Percentiles rank a stretch among this genome's conserved stretches.
Evolutionary conservation across 2,888 invertebrate genomes (phyloP).

Genomic region (Epirrita christyi): DNA sequence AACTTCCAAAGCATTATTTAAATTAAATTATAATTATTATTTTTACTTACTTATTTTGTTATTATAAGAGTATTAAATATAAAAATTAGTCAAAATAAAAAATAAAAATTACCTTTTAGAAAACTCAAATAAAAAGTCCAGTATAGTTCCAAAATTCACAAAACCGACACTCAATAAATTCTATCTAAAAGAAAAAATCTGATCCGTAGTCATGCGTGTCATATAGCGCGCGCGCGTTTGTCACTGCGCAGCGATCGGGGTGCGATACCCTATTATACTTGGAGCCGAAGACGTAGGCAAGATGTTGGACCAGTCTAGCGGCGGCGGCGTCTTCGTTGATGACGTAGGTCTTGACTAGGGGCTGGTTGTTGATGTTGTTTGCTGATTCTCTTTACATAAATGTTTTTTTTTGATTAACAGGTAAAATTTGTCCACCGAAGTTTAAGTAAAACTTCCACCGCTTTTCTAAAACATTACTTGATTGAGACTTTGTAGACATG

Average conservation of each 20-base stretch:
- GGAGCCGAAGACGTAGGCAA: neutral
- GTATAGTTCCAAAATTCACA: slow-evolving; percentile 19
- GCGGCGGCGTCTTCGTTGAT: slow-evolving; percentile 2
- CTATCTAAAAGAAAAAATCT: slow-evolving; percentile 28
- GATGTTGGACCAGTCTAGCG: neutral
- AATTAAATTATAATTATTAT: neutral
- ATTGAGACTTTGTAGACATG: too few relatives aligned
- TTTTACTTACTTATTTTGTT: too few relatives aligned
- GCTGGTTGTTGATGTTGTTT: neutral
- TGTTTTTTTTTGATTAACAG: neutral
- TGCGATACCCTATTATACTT: slow-evolving; percentile 19
- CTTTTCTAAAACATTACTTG: too few relatives aligned
- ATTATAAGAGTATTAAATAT: neutral
- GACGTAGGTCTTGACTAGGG: neutral
- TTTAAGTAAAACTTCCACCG: too few relatives aligned
- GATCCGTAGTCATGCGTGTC: slow-evolving; percentile 12
- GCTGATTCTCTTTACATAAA: neutral
- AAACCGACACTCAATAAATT: slow-evolving; percentile 23
- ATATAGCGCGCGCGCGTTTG: slow-evolving; percentile 10
- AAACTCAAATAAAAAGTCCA: slow-evolving; percentile 20
- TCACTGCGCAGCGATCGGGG: slow-evolving; percentile 12
- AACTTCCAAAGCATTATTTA: too few relatives aligned
- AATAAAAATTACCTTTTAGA: slow-evolving; percentile 9
- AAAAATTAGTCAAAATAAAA: too few relatives aligned
- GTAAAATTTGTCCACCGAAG: too few relatives aligned